Conservation (phyloP, 2,888 invertebrate species). For the Blastobasis adustella region DNA sequence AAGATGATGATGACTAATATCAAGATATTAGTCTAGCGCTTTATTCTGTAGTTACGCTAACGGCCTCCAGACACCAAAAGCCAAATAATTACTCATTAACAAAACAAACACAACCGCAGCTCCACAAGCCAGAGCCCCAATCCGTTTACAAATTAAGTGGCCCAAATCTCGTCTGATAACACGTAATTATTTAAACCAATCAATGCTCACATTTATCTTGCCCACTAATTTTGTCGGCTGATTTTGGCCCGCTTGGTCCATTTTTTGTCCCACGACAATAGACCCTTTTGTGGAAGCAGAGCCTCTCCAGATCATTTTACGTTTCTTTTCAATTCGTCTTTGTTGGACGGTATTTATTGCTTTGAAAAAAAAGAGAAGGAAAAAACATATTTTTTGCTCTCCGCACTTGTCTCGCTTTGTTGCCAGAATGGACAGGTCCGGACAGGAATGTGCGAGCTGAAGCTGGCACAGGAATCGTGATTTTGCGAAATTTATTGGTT, state of each 20-base stretch:
- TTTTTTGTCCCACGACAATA: slow-evolving; percentile 29
- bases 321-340: slow-evolving; percentile 12
- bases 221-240: slow-evolving; percentile 16
- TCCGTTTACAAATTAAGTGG: no score
- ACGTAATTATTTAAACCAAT: slow-evolving; percentile 22
- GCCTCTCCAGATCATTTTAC: slow-evolving; percentile 24
- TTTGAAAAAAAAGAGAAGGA: not conserved
- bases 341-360: slow-evolving; percentile 3
- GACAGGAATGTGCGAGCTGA: slow-evolving; percentile 15
- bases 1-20: no score
- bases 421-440: slow-evolving; percentile 19
- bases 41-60: no score
- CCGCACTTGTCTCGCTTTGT: slow-evolving; percentile 1
- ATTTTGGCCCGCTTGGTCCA: slow-evolving; percentile 10
- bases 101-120: no score
- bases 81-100: no score
- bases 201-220: slow-evolving; percentile 21
- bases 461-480: no score
- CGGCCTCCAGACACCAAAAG: no score
- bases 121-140: no score
- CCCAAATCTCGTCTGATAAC: slow-evolving; percentile 7
- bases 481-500: no score
- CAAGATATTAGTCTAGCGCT: no score
- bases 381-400: not conserved
- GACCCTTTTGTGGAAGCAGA: slow-evolving; percentile 20